These are phyloP conservation scores for Nymphalis io DNA, from an alignment of 1,140 invertebrate species.

Conservation along the genomic window DNA sequence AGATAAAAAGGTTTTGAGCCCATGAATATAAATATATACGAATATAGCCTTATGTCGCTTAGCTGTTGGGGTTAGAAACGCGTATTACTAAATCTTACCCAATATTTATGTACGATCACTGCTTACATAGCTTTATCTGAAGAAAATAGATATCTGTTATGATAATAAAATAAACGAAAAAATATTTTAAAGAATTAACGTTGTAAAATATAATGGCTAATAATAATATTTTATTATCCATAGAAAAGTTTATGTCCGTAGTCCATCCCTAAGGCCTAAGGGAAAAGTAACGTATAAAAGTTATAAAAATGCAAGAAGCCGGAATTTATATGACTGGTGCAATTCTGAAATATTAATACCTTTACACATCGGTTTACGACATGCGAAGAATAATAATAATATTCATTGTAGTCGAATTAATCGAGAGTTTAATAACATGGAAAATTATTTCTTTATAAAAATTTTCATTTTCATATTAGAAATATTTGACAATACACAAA, in stretches of 20 bases:
- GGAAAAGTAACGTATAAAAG: slow-evolving; percentile 56
- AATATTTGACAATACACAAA: too few relatives aligned
- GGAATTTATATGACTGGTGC: slow-evolving; percentile 64
- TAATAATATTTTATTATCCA: slow-evolving; percentile 20
- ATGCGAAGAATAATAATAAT: too few relatives aligned
- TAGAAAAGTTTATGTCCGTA: slow-evolving; percentile 24
- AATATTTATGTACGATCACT: not conserved
- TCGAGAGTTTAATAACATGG: too few relatives aligned
- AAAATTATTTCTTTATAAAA: too few relatives aligned
- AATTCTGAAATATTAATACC: slow-evolving; percentile 28
- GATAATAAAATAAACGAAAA: not conserved
- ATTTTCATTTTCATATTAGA: too few relatives aligned
- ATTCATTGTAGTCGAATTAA: too few relatives aligned
- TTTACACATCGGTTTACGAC: too few relatives aligned
- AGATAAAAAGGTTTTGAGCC: slow-evolving; percentile 48
- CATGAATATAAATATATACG: slow-evolving; percentile 73
- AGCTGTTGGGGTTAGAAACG: slow-evolving; percentile 12
- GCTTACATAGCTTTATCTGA: too few relatives aligned
- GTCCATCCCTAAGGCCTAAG: slow-evolving; percentile 44
- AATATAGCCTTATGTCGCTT: slow-evolving; percentile 51
- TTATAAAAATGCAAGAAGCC: slow-evolving; percentile 74
- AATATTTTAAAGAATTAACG: not conserved
- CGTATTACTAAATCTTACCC: not conserved
- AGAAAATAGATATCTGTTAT: not conserved
- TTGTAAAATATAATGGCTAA: not conserved